Evolutionary conservation across 2,888 invertebrate species (phyloP).

Genomic region (Leucoma salicis): DNA sequence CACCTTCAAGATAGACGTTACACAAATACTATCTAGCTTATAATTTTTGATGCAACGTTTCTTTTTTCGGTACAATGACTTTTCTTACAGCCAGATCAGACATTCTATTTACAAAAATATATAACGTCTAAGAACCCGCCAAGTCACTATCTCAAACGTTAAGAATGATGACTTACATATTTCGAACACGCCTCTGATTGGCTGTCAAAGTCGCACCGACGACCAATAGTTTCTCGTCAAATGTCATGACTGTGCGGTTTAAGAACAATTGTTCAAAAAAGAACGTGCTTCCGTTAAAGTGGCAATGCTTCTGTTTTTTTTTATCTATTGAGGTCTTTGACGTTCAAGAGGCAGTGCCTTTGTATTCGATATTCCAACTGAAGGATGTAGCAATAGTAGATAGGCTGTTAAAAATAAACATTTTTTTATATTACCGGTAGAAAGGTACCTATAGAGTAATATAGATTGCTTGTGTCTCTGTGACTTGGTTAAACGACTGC

Average conservation of each 20-base stretch:
- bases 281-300: slow-evolving; percentile 76
- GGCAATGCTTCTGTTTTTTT: slow-evolving; percentile 64
- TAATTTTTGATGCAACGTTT: background rate
- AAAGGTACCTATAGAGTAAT: too few relatives aligned
- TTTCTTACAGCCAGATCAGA: slow-evolving; percentile 13
- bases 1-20: too few relatives aligned
- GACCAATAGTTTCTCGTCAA: slow-evolving; percentile 79
- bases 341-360: slow-evolving; percentile 34
- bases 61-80: slow-evolving; percentile 6
- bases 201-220: slow-evolving; percentile 73
- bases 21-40: slow-evolving; percentile 13
- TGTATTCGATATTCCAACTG: slow-evolving; percentile 17
- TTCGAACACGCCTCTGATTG: slow-evolving; percentile 71
- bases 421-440: background rate
- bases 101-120: slow-evolving; percentile 39
- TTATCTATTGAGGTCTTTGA: slow-evolving; percentile 46
- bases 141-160: slow-evolving; percentile 72
- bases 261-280: slow-evolving; percentile 66
- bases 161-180: slow-evolving; percentile 77
- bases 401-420: background rate
- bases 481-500: too few relatives aligned
- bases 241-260: slow-evolving; percentile 72
- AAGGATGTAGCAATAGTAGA: slow-evolving; percentile 4
- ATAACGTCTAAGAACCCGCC: slow-evolving; percentile 42
- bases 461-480: too few relatives aligned